Conservation (phyloP, 2,113 vertebrate species). For the Pygoscelis adeliae region DNA sequence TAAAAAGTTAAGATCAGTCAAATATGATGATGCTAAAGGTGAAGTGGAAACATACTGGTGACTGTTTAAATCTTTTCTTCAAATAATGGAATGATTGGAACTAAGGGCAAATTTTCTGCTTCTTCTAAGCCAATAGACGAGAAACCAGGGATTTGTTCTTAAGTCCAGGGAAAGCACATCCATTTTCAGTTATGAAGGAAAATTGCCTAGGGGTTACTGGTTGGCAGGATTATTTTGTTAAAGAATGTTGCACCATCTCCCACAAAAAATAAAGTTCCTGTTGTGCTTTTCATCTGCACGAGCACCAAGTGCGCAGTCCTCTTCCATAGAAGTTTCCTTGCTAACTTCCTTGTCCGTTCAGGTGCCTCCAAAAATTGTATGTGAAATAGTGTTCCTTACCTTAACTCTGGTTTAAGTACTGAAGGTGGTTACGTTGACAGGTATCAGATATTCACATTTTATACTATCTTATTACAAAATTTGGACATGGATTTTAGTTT, state of each 20-base stretch:
- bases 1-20: neutral
- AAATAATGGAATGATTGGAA: neutral
- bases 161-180: neutral
- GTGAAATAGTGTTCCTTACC: neutral
- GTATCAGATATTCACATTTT: neutral
- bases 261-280: neutral
- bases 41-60: neutral
- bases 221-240: neutral
- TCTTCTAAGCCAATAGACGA: neutral
- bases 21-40: neutral
- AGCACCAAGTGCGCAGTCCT: accelerated
- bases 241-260: neutral
- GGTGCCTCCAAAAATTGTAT: neutral
- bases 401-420: neutral
- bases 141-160: neutral
- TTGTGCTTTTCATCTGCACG: neutral
- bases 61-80: neutral
- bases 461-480: neutral
- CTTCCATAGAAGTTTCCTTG: neutral
- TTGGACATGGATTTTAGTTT: neutral
- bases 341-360: neutral
- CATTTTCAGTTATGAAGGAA: slow-evolving; percentile 4
- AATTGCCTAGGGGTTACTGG: neutral
- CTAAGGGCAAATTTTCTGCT: neutral
- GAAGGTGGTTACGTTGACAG: neutral